Evolutionary conservation across 1,140 invertebrate species (phyloP), one percentile per base, ranked within the genome.

Genomic region (Acromyrmex charruanus): DNA sequence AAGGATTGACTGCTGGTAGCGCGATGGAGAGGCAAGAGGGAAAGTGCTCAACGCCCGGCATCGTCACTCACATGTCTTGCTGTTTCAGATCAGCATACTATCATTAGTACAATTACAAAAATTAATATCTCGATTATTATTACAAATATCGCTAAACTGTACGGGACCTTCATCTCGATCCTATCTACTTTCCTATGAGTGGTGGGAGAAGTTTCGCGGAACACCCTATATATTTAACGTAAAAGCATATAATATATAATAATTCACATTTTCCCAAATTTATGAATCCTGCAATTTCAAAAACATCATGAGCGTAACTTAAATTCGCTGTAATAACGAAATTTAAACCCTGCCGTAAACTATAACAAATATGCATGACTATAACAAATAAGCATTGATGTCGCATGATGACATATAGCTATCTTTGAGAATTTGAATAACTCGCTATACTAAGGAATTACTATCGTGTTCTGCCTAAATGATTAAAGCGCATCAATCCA

Each of bases 401-500:
- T 69, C 66, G 66, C 21, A 69, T 69, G 3, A 25, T 63, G 6
- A 21, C 39, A 35, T 2, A 44, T 68, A 12, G 65, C 21, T 68
- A 4, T 39, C 10, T 66, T 66, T 69, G 21, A 69, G 14, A 69
- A 51, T 69, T 69, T 68, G 5, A 68, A 49, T 68, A 4, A 39
- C 66, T 51, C 14, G 1, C 14, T 69, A 69, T 25, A 69, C 39
- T 49, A 69, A 69, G 21, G 44, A 72, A 80, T 75, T 59, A 58
- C 28, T 69, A 58, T 77, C 63, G 66, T 75, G 53, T 28, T 68
- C 16, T 80, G 31, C 21, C 53, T 69, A 55, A 74, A 86, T 88
- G 87, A 94, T 94, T 92, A 86, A 93, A 93, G 88, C 92, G 61
- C 87, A 92, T 93, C 91, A 94, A 92, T 93, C 92, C 87, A 93